Base-by-base conservation (phyloP, 2,113 vertebrate genomes). In the Dunckerocampus dactyliophorus region DNA sequence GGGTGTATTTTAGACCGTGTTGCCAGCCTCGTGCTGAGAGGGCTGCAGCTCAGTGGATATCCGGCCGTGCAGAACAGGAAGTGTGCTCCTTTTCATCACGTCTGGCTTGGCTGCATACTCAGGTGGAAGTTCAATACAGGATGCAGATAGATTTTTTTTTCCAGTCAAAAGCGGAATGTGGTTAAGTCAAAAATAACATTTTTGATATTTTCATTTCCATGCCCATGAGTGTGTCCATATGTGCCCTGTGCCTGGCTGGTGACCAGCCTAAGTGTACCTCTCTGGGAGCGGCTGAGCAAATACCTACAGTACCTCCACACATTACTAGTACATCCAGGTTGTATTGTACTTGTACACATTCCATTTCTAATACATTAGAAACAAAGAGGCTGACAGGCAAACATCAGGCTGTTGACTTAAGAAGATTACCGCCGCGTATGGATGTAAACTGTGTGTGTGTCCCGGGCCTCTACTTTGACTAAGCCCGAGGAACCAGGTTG, bases 401-500 rank as follows among this genome's bases (percentile, higher is more conserved):
- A 73, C 65, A 73, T 46, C 46, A 60, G 53, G 68, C 57, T 64
- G 75, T 70, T 65, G 64, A 70, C 63, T 69, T 67, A 57, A 62
- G 45, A 71, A 65, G 28, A 66, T 47, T n/a, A 11, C 60, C 66
- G 67, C 47, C 67, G 14, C 21, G 19, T 20, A 3, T 43, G 45
- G 37, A 3, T 60, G 17, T 13, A 21, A 13, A 14, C 17, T 47
- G 15, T 64, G 43, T 24, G 21, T 55, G 65, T 63, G 17, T 53
- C 10, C 58, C 58, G 13, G 14, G 13, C 56, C 49, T 50, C 59
- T 56, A 28, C 16, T 8, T 52, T 59, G 28, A 59, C 31, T 48
- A 66, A 66, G 73, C 64, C 42, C 50, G 14, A 60, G 20, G 72
- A 77, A 62, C 52, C 59, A 48, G 11, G 42, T 50, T 72, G 71